Conservation (phyloP, 1,140 invertebrate genomes). For the Brachionus rubens region DNA sequence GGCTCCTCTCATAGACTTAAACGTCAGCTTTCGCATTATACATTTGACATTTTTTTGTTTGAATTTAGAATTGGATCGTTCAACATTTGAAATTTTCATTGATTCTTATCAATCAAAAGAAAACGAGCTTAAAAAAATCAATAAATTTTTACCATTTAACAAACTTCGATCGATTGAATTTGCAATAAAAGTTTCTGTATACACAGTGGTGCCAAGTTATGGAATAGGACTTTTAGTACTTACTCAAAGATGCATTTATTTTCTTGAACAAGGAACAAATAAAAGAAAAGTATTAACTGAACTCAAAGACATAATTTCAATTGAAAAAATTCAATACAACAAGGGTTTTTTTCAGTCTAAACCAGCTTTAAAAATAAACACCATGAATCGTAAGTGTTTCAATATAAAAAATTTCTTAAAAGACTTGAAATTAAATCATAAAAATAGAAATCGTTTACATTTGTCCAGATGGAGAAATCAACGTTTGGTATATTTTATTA, state of each 20-base stretch:
- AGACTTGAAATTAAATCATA: neutral
- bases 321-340: conserved; percentile 26
- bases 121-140: conserved; percentile 13
- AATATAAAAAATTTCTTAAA: neutral
- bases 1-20: too few relatives aligned
- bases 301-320: conserved; percentile 22
- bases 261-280: conserved; percentile 25
- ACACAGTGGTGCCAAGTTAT: conserved; percentile 23
- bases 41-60: too few relatives aligned
- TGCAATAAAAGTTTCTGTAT: conserved; percentile 12
- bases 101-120: conserved; percentile 35
- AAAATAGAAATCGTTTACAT: neutral
- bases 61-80: neutral
- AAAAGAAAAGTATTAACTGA: conserved; percentile 31
- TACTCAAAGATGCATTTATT: conserved; percentile 22
- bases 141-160: neutral
- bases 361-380: conserved; percentile 27
- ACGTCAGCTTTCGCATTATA: too few relatives aligned
- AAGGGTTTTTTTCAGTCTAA: conserved; percentile 13
- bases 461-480: conserved; percentile 12
- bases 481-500: conserved; percentile 26
- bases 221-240: conserved; percentile 24
- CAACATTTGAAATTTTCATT: conserved; percentile 31
- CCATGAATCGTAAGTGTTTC: neutral
- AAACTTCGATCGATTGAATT: conserved; percentile 3